Evolutionary conservation across 2,113 vertebrate species (phyloP), one percentile per base, ranked within the genome.

Genomic region (Cebidichthys violaceus): DNA sequence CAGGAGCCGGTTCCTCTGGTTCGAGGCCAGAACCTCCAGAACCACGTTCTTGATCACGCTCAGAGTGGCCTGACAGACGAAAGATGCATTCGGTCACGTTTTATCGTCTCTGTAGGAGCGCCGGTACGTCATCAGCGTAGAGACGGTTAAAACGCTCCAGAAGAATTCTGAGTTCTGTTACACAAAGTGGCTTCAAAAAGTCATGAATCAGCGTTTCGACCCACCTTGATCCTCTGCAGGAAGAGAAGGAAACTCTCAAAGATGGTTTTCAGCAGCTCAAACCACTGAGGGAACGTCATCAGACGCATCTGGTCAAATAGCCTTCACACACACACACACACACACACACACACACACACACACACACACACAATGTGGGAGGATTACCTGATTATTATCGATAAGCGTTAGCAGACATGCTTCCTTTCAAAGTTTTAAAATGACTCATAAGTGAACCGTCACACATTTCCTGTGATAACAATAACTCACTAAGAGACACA

Each of bases 201-300:
- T n/a, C n/a, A n/a, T n/a, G n/a, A n/a, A n/a, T n/a, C n/a, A n/a
- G n/a, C n/a, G n/a, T n/a, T n/a, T n/a, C n/a, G n/a, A n/a, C 84
- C 93, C 92, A 99, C 98, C 96, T 99, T 98, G 94, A 99, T 96
- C 92, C 97, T 96, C 82, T 96, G 96, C 76, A 99, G 95, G 88
- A 99, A 98, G 86, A 97, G 89, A 9, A 96, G 96, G 93, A 99
- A 99, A 91, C 94, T 96, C 37, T 96, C 95, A 90, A 99, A 99
- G 90, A 99, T 94, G 84, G 87, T 94, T 86, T 95, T 95, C 86
- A 99, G 94, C 60, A 99, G 93, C 86, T 98, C 95, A 85, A 98
- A 97, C 98, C 98, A 99, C 90, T 98, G 97, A 88, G 94, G 96
- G 89, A 99, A 98, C 81, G 96, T 97, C 96, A 99, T 97, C 95